Conservation (phyloP, 2,113 vertebrate genomes). For the Pituophis catenifer region DNA sequence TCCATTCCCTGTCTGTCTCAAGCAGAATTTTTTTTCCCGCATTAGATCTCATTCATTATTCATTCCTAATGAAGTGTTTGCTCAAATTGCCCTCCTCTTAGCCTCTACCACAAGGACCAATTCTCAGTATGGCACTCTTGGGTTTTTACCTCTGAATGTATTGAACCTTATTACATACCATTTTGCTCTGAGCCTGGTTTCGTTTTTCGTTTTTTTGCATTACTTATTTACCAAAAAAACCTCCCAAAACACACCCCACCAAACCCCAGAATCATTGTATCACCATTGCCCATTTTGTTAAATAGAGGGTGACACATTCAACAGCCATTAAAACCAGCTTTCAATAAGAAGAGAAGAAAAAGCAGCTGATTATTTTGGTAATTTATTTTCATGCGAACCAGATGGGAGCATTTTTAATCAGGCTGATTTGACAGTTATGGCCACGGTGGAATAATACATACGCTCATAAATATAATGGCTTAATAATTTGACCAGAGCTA, state of each 20-base stretch:
- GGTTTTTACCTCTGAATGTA: slow-evolving; percentile 41
- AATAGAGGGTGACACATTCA: slow-evolving; percentile 27
- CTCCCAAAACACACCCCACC: neutral
- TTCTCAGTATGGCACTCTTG: slow-evolving; percentile 34
- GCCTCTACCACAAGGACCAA: slow-evolving; percentile 45
- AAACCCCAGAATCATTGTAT: neutral
- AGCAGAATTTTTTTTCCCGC: slow-evolving; percentile 23
- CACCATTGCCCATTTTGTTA: slow-evolving; percentile 37
- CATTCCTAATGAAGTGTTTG: slow-evolving; percentile 54
- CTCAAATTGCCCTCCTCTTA: slow-evolving; percentile 48
- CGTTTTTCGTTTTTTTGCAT: slow-evolving; percentile 9
- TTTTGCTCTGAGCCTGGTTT: neutral
- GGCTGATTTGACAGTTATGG: slow-evolving; percentile 37
- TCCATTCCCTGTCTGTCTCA: neutral
- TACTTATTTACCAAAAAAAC: slow-evolving; percentile 29
- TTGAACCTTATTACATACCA: slow-evolving; percentile 2
- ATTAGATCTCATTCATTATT: slow-evolving; percentile 48
- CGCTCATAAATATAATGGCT: slow-evolving; percentile 18
- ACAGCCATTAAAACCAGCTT: slow-evolving; percentile 28
- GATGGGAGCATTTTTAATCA: slow-evolving; percentile 34
- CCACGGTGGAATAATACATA: slow-evolving; percentile 24
- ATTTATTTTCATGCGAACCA: slow-evolving; percentile 42
- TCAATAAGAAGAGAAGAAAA: slow-evolving; percentile 27
- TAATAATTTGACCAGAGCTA: slow-evolving; percentile 17
- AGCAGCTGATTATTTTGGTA: slow-evolving; percentile 38